A percentile compares a stretch with the other conserved stretches of the same genome.
phyloP scores from a whole-genome alignment of 2,888 invertebrate genomes.

The Volucella inflata region DNA sequence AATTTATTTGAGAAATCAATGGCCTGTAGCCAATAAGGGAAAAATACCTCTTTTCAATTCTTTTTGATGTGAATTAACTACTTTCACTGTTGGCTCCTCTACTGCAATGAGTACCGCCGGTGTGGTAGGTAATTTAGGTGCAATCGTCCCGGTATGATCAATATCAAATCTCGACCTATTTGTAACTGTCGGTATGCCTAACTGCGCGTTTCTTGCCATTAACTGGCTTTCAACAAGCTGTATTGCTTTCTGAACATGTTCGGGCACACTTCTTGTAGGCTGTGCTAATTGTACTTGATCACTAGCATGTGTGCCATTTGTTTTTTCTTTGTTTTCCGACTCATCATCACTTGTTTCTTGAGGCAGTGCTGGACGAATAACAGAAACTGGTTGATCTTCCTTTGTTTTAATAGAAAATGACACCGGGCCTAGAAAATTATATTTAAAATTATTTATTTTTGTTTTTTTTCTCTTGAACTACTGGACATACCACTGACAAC shows the following conservation, averaged over 20 bases:
- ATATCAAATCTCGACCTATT: slow-evolving; percentile 76
- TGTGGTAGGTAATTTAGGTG: slow-evolving; percentile 49
- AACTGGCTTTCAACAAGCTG: slow-evolving; percentile 82
- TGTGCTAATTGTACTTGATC: slow-evolving; percentile 53
- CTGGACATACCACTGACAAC: slow-evolving; percentile 76
- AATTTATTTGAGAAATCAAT: not conserved
- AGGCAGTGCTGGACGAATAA: slow-evolving; percentile 90
- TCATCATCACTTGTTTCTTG: slow-evolving; percentile 91
- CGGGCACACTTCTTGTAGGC: slow-evolving; percentile 78
- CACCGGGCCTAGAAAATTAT: slow-evolving; percentile 86
- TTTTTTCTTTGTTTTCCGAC: slow-evolving; percentile 80
- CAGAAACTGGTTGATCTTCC: slow-evolving; percentile 86
- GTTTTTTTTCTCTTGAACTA: not conserved
- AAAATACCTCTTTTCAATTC: slow-evolving; percentile 78
- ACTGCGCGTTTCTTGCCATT: slow-evolving; percentile 80
- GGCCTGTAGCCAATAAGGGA: not conserved
- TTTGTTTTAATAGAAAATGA: slow-evolving; percentile 94
- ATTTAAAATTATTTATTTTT: slow-evolving; percentile 1
- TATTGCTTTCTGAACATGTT: slow-evolving; percentile 82
- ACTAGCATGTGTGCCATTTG: slow-evolving; percentile 41
- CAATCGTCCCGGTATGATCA: slow-evolving; percentile 74
- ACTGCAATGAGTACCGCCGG: slow-evolving; percentile 55
- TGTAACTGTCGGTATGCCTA: slow-evolving; percentile 71
- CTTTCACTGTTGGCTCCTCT: slow-evolving; percentile 76
- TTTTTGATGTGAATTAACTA: slow-evolving; percentile 76